These are phyloP conservation scores for Elegia similella DNA, from an alignment of 2,888 invertebrate species.

Conservation along the genomic window DNA sequence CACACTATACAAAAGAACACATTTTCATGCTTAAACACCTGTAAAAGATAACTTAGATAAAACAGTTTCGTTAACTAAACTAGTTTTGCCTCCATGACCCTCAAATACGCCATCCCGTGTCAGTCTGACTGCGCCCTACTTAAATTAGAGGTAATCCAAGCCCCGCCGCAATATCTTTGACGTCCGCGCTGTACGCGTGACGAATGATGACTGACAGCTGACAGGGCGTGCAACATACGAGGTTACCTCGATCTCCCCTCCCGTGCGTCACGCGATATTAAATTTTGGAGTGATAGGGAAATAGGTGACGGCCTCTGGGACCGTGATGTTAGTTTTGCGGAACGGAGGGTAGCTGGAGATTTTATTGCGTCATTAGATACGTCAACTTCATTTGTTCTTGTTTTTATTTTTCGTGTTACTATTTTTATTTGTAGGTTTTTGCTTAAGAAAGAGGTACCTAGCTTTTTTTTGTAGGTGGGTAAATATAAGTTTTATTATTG, in stretches of 20 bases:
- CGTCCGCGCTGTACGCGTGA: slow-evolving; percentile 59
- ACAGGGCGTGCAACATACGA: slow-evolving; percentile 42
- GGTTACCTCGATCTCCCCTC: slow-evolving; percentile 42
- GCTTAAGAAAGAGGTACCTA: too few species aligned
- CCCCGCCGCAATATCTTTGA: slow-evolving; percentile 51
- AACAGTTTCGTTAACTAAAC: slow-evolving; percentile 3
- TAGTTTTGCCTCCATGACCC: not conserved
- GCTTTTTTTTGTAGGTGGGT: too few species aligned
- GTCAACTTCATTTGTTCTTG: not conserved
- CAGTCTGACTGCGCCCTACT: slow-evolving; percentile 45
- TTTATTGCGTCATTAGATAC: slow-evolving; percentile 5
- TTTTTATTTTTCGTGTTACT: not conserved
- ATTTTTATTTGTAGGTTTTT: too few species aligned
- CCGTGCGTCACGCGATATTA: slow-evolving; percentile 42
- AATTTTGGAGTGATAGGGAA: slow-evolving; percentile 41
- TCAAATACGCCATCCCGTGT: slow-evolving; percentile 26
- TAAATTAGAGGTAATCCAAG: slow-evolving; percentile 52
- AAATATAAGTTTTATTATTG: too few species aligned
- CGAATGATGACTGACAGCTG: slow-evolving; percentile 70
- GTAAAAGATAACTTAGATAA: not conserved
- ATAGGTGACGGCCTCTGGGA: slow-evolving; percentile 14
- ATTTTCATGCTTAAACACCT: not conserved
- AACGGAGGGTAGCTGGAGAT: slow-evolving; percentile 2
- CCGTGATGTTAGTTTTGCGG: not conserved
- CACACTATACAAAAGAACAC: too few species aligned